These are phyloP conservation scores for Peromyscus maniculatus DNA, from an alignment of 2,113 vertebrate genomes.

Conservation along the genomic window DNA sequence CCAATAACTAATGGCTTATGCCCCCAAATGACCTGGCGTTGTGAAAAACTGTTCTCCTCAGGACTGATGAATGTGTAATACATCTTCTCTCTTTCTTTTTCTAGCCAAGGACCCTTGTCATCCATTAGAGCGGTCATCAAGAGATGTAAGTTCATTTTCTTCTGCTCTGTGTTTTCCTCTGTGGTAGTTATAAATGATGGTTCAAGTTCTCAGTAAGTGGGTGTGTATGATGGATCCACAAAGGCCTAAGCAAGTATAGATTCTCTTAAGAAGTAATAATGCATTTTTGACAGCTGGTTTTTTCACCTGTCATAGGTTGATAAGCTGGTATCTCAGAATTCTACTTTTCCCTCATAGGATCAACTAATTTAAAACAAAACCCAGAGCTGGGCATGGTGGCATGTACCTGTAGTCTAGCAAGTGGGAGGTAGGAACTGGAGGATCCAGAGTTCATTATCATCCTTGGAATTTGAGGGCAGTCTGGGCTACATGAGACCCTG, in stretches of 20 bases:
- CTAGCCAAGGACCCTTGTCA: constrained; percentile 94
- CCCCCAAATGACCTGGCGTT: not conserved
- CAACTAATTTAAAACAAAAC: constrained; percentile 2
- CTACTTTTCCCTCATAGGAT: not conserved
- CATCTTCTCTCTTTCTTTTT: constrained; percentile 79
- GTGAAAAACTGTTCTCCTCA: constrained; percentile 56
- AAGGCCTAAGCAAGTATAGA: constrained; percentile 49
- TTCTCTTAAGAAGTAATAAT: constrained; percentile 60
- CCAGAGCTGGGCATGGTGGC: not conserved
- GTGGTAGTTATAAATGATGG: constrained; percentile 55
- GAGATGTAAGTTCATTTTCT: constrained; percentile 93
- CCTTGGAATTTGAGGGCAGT: not conserved
- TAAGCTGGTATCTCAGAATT: constrained; percentile 50
- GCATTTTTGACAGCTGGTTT: constrained; percentile 44
- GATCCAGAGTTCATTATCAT: not conserved
- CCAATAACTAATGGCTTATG: not conserved
- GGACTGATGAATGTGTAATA: constrained; percentile 67
- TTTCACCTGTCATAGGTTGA: constrained; percentile 54
- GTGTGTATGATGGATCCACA: constrained; percentile 49
- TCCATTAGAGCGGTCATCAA: constrained; percentile 95
- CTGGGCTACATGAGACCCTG: not conserved
- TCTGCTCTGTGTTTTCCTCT: constrained; percentile 65
- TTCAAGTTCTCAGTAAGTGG: constrained; percentile 63
- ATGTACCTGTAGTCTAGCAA: not conserved
- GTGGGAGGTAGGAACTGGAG: not conserved